These are phyloP conservation scores for Dusona sp. DNA, from an alignment of 2,888 invertebrate species.

Conservation along the genomic window DNA sequence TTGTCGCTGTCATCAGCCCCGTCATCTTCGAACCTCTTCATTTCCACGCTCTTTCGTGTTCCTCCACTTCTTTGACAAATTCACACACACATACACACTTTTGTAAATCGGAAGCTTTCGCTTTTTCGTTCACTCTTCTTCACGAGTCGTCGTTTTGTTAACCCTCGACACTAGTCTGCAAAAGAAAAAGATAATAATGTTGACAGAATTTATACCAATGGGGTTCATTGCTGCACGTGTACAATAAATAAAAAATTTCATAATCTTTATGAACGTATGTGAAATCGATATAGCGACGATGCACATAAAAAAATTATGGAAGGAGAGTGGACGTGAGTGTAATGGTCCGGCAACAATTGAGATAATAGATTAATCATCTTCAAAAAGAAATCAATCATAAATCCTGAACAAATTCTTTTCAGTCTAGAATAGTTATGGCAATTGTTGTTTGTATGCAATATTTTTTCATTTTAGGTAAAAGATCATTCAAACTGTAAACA, in stretches of 20 bases:
- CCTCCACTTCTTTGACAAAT: slow-evolving; percentile 54
- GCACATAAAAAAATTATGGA: too few species aligned
- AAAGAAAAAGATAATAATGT: slow-evolving; percentile 16
- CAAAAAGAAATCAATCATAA: too few species aligned
- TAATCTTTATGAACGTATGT: too few species aligned
- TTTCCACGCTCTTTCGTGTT: slow-evolving; percentile 69
- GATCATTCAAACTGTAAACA: too few species aligned
- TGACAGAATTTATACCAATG: background rate
- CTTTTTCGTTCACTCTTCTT: slow-evolving; percentile 7
- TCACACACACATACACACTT: slow-evolving; percentile 32
- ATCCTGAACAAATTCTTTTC: too few species aligned
- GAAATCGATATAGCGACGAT: too few species aligned
- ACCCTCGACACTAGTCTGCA: slow-evolving; percentile 49
- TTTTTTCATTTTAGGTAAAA: background rate
- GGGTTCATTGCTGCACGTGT: background rate
- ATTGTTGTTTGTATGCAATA: background rate
- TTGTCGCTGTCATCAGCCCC: slow-evolving; percentile 88
- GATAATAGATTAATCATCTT: too few species aligned
- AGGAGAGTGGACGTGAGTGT: too few species aligned
- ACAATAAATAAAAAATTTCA: background rate
- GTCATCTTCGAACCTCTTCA: slow-evolving; percentile 84
- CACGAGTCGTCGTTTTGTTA: slow-evolving; percentile 14
- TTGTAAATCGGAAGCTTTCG: slow-evolving; percentile 1
- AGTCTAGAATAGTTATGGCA: too few species aligned
- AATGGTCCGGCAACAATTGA: too few species aligned